phyloP scores from a whole-genome alignment of 2,113 vertebrate genomes.

The Danio rerio region GRCz12tu NC_133178.1:57203001-57203500 shows the following conservation, averaged over 20 bases:
- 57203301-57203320: constrained; percentile 39
- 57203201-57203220: constrained; percentile 54
- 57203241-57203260: constrained; percentile 57
- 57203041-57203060: background rate
- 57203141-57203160: constrained; percentile 37
- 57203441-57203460: constrained; percentile 34
- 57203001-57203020: constrained; percentile 16
- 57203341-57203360: constrained; percentile 50
- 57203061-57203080: constrained; percentile 41
- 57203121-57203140: constrained; percentile 28
- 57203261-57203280: constrained; percentile 53
- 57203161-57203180: constrained; percentile 52
- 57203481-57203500: constrained; percentile 16
- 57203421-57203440: constrained; percentile 62
- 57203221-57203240: constrained; percentile 62
- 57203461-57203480: constrained; percentile 64
- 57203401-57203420: constrained; percentile 71
- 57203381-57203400: constrained; percentile 80
- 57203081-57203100: constrained; percentile 29
- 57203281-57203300: constrained; percentile 51
- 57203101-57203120: constrained; percentile 21
- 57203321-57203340: constrained; percentile 7
- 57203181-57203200: constrained; percentile 50
- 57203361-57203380: constrained; percentile 53
- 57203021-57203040: constrained; percentile 22